Evolutionary conservation across 2,888 invertebrate species (phyloP).

Genomic region (Tuta absoluta): DNA sequence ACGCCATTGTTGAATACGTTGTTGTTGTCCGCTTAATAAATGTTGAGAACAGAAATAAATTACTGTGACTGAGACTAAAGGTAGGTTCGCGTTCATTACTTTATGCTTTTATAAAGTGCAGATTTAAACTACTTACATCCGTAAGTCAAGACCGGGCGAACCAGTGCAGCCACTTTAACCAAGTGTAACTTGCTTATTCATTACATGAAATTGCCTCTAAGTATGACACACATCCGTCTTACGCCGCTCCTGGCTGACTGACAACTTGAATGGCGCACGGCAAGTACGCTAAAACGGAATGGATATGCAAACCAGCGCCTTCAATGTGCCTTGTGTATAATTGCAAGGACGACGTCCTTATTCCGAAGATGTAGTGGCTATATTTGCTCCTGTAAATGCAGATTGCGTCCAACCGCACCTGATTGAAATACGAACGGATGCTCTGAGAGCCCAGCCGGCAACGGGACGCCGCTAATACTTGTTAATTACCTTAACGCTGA

Average conservation of each 20-base stretch:
- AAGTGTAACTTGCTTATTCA: constrained; percentile 6
- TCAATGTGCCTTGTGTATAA: constrained; percentile 2
- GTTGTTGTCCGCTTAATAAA: background rate
- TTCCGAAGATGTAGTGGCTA: background rate
- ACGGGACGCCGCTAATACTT: constrained; percentile 51
- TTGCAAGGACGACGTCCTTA: constrained; percentile 1
- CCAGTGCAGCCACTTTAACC: background rate
- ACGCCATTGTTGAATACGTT: background rate
- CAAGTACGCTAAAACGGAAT: constrained; percentile 4
- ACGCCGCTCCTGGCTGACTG: constrained; percentile 5
- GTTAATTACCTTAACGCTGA: constrained; percentile 53
- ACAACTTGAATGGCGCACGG: constrained; percentile 1
- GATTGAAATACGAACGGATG: constrained; percentile 13
- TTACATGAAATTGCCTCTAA: constrained; percentile 8
- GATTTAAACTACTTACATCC: background rate
- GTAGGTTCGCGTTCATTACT: background rate
- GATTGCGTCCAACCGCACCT: background rate
- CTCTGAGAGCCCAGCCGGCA: constrained; percentile 32
- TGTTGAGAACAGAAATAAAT: too few relatives aligned
- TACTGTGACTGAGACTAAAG: background rate
- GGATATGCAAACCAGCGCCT: constrained; percentile 6
- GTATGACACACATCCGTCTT: constrained; percentile 8
- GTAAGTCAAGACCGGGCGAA: constrained; percentile 5
- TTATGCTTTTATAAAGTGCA: background rate
- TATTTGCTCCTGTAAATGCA: constrained; percentile 1